Percentiles rank a stretch among this genome's conserved stretches.
These are phyloP conservation scores for Plotosus lineatus DNA, from an alignment of 2,113 vertebrate species.

Conservation along the genomic window DNA sequence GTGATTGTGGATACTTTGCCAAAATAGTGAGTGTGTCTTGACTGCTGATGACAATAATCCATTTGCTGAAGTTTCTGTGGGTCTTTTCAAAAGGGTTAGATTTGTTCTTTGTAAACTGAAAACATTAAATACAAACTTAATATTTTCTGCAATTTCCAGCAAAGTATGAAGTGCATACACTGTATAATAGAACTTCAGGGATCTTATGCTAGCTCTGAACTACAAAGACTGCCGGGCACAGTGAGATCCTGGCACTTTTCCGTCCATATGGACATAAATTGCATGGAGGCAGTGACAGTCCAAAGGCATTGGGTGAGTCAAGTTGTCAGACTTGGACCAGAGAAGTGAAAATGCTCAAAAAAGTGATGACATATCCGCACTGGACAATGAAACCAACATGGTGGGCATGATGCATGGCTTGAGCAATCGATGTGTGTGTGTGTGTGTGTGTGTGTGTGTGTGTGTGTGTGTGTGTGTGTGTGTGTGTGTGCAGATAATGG, in stretches of 20 bases:
- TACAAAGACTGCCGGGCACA: conserved; percentile 33
- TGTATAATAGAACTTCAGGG: conserved; percentile 7
- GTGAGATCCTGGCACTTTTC: conserved; percentile 38
- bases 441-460: background rate
- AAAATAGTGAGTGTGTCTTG: background rate
- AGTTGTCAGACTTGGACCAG: background rate
- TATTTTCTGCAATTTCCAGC: background rate
- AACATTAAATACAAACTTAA: conserved; percentile 22
- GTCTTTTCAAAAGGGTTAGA: background rate
- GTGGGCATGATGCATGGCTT: background rate
- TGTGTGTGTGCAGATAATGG: background rate
- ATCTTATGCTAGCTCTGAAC: conserved; percentile 20
- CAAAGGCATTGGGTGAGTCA: conserved; percentile 14
- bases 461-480: background rate
- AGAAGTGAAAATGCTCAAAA: background rate
- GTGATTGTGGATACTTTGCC: conserved; percentile 40
- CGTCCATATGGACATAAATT: conserved; percentile 53
- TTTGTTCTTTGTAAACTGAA: conserved; percentile 12
- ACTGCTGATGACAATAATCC: conserved; percentile 17
- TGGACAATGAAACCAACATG: conserved; percentile 6
- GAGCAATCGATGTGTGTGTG: background rate
- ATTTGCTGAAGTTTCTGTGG: background rate
- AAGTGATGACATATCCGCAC: conserved; percentile 8
- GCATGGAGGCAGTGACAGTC: conserved; percentile 31
- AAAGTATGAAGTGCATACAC: conserved; percentile 10